Evolutionary conservation across 2,888 invertebrate genomes (phyloP), one percentile per base, ranked within the genome.

Genomic region (Syritta pipiens): DNA sequence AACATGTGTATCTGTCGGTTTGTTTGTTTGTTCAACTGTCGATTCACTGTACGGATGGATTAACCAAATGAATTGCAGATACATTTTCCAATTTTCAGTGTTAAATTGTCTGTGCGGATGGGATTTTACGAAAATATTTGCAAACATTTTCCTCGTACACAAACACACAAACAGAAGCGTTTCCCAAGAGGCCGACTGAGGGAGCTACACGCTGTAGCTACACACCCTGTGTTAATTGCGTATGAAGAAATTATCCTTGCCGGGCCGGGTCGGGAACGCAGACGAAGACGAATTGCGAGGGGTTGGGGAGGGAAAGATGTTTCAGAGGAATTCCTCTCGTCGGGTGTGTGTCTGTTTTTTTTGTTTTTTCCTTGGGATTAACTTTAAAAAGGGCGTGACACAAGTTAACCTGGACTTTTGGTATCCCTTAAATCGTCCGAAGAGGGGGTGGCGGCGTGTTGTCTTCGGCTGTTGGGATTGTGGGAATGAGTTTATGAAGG

Each of bases 11-110:
- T 74, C 74, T 74, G 79, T 68, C 74, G 67, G 79, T 49, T 68
- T 79, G 74, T 79, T 79, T 79, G 74, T 74, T 79, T 79, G 79
- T 74, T 55, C 62, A 79, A 79, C 79, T 79, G 79, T 79, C 79
- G 68, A 74, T 74, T 74, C 55, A 67, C 62, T 57, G 62, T 51
- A 79, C 67, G 79, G 74, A 68, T 79, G 79, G 57, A 79, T 79
- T 79, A 79, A 74, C 72, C 62, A 57, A 74, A 74, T 74, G 72
- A 72, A 72, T 79, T 67, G 72, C 55, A 79, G 67, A 72, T 67
- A 72, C 55, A 55, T 72, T 77, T 72, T 67, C 67, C 49, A 67
- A 48, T 72, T 77, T 65, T 72, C 67, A 46, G 42, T 37, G 67
- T 67, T 72, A 55, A 77, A 77, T 72, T 72, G 72, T 55, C 60